Conservation (phyloP, 2,888 invertebrate genomes). For the Sesia apiformis region DNA sequence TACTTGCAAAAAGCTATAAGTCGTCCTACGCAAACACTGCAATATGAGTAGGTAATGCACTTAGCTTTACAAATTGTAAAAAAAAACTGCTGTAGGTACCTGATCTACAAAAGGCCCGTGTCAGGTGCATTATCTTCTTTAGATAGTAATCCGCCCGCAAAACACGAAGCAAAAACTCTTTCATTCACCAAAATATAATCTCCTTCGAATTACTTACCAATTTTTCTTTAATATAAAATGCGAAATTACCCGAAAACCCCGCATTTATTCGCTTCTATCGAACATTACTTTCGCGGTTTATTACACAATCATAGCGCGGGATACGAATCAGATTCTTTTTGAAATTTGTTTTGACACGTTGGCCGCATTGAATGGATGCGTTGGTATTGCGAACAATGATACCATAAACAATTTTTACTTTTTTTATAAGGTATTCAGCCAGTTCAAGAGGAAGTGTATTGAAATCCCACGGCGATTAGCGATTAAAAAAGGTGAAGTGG, state of each 20-base stretch:
- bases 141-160: conserved; percentile 49
- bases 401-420: conserved; percentile 52
- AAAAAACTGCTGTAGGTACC: conserved; percentile 40
- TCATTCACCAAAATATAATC: conserved; percentile 62
- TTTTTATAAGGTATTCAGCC: conserved; percentile 34
- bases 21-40: conserved; percentile 41
- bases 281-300: conserved; percentile 51
- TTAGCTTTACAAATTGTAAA: conserved; percentile 26
- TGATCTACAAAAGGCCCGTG: conserved; percentile 40
- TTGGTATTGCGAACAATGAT: conserved; percentile 44
- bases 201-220: conserved; percentile 40
- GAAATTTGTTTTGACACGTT: conserved; percentile 60
- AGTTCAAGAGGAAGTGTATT: conserved; percentile 57
- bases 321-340: conserved; percentile 27
- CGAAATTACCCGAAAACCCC: conserved; percentile 37
- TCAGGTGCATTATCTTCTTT: conserved; percentile 66
- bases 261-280: conserved; percentile 11
- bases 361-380: conserved; percentile 36
- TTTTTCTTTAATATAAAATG: conserved; percentile 29
- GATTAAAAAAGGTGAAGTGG: conserved; percentile 59
- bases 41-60: conserved; percentile 15
- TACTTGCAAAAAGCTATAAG: no score
- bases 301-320: conserved; percentile 36
- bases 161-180: conserved; percentile 34
- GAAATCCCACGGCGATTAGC: conserved; percentile 64